phyloP scores from a whole-genome alignment of 2,888 invertebrate genomes.

The Tridacna crocea region DNA sequence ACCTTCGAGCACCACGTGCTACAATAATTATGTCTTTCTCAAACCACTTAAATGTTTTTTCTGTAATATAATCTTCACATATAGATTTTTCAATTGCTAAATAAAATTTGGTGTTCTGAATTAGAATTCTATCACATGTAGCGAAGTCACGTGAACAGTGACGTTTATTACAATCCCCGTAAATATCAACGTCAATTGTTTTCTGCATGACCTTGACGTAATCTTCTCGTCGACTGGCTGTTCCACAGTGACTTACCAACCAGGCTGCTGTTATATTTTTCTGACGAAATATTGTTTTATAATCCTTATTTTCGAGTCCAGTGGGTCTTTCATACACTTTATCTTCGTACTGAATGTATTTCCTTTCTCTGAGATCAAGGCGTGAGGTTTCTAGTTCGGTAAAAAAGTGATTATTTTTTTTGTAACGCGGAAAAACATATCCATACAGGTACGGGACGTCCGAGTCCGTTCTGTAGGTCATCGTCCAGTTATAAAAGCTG shows the following conservation, averaged over 20 bases:
- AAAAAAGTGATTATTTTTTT: not conserved
- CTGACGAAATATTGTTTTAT: conserved; percentile 27
- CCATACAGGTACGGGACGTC: conserved; percentile 57
- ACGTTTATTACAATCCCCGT: conserved; percentile 45
- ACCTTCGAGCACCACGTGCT: conserved; percentile 50
- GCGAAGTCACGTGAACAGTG: conserved; percentile 39
- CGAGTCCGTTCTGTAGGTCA: conserved; percentile 59
- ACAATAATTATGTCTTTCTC: conserved; percentile 49
- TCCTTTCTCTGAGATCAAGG: not conserved
- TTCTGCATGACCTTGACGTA: conserved; percentile 45
- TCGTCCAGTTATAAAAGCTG: conserved; percentile 56
- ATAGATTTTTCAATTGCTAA: conserved; percentile 65
- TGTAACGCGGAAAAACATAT: conserved; percentile 8
- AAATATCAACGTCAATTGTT: conserved; percentile 49
- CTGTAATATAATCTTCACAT: conserved; percentile 61
- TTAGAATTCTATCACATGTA: conserved; percentile 28
- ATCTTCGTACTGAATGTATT: not conserved
- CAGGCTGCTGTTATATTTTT: conserved; percentile 46
- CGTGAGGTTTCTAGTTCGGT: not conserved
- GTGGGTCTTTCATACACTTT: not conserved
- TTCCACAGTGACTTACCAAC: conserved; percentile 59
- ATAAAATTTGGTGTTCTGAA: conserved; percentile 55
- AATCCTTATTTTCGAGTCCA: conserved; percentile 18
- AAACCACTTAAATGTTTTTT: conserved; percentile 59
- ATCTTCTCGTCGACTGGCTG: conserved; percentile 50